phyloP scores from a whole-genome alignment of 2,888 invertebrate genomes.

The Orchesellides sinensis region DNA sequence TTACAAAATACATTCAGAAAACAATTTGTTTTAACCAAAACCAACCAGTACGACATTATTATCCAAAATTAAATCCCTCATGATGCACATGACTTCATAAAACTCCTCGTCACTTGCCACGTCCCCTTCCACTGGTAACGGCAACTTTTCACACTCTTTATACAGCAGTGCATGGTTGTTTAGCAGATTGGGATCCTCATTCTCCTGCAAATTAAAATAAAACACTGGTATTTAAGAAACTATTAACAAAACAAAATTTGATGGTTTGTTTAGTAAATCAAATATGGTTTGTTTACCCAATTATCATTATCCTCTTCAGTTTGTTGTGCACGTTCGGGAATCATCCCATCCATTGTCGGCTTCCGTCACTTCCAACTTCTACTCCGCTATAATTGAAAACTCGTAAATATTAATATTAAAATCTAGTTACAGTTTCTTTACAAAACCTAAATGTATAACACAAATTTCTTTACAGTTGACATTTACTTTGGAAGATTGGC shows the following conservation, averaged over 20 bases:
- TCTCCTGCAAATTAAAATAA: conserved; percentile 6
- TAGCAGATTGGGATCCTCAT: conserved; percentile 32
- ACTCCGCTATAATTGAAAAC: no score
- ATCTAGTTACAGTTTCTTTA: no score
- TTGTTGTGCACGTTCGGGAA: no score
- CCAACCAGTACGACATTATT: conserved; percentile 10
- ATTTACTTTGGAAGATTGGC: no score
- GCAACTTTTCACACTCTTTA: not conserved
- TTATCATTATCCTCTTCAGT: not conserved
- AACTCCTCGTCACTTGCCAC: not conserved
- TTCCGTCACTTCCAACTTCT: no score
- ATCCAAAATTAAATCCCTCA: conserved; percentile 10
- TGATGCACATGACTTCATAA: not conserved
- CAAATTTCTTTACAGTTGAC: no score
- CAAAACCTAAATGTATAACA: no score
- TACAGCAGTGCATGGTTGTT: conserved; percentile 24
- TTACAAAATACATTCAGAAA: not conserved
- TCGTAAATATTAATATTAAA: no score
- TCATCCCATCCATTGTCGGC: no score
- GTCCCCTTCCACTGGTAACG: not conserved
- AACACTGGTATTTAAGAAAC: not conserved
- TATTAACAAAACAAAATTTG: no score
- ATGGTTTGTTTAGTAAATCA: not conserved
- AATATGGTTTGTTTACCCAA: not conserved
- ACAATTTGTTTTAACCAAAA: not conserved